These are phyloP conservation scores for Cecidostiba fungosa DNA, from an alignment of 2,888 invertebrate genomes.

Conservation along the genomic window DNA sequence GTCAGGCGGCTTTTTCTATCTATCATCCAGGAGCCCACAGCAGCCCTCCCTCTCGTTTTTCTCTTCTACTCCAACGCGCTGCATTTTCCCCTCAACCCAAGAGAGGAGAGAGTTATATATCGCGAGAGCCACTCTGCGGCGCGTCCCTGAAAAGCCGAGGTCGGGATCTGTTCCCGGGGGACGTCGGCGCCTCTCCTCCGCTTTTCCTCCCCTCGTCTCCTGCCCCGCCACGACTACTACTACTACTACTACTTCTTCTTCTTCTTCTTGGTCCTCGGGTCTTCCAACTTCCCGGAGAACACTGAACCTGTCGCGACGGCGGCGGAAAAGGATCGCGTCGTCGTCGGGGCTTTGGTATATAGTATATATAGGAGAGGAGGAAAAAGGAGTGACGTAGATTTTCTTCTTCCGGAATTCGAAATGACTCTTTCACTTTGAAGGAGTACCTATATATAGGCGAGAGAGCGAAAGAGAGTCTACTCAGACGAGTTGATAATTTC, in stretches of 20 bases:
- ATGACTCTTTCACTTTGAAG: slow-evolving; percentile 44
- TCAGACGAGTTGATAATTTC: slow-evolving; percentile 46
- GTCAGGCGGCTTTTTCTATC: slow-evolving; percentile 17
- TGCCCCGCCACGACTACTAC: background rate
- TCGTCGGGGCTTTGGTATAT: background rate
- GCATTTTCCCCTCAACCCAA: slow-evolving; percentile 4
- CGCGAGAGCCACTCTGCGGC: slow-evolving; percentile 7
- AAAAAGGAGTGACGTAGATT: slow-evolving; percentile 55
- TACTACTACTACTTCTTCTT: background rate
- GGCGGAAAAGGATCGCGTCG: background rate
- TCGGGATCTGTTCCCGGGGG: slow-evolving; percentile 47
- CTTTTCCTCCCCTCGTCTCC: slow-evolving; percentile 45
- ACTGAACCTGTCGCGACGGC: slow-evolving; percentile 39
- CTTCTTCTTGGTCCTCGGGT: background rate
- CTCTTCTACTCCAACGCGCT: background rate
- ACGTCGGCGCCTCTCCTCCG: slow-evolving; percentile 33
- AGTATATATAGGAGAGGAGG: background rate
- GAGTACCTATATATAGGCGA: background rate
- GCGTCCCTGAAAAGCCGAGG: slow-evolving; percentile 59
- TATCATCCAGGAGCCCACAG: background rate
- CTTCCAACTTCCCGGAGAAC: slow-evolving; percentile 40
- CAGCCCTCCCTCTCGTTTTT: background rate
- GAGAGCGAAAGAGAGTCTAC: background rate
- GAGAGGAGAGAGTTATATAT: background rate
- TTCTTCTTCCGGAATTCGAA: slow-evolving; percentile 56